Evolutionary conservation across 2,113 vertebrate genomes (phyloP), one percentile per base, ranked within the genome.

Genomic region (Protomyctophum bolini): DNA sequence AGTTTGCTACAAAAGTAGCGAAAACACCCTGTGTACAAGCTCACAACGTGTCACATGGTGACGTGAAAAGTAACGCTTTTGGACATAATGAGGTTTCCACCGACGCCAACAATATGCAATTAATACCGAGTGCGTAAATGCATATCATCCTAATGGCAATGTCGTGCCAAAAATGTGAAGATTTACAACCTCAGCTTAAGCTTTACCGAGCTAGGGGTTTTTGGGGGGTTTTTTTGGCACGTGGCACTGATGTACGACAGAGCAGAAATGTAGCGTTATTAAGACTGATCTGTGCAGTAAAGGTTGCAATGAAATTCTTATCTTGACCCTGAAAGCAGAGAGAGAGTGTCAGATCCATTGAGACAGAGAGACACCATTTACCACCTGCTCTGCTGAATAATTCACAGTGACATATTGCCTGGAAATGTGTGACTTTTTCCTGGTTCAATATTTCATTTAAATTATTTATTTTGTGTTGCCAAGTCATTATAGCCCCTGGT

Each of bases 371-470:
- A 77, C 76, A 77, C 69, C 51, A 77, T 85, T 87, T 83, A 82
- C 85, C 80, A 80, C 70, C 83, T 83, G 81, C 80, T 81, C 70
- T 73, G 10, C 54, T 89, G 71, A 83, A 90, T 92, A 79, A 91
- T 90, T 89, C 81, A 91, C 78, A 67, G 2, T 48, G 66, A 88
- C 82, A 88, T 79, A 77, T 83, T 85, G 79, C 75, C 61, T 74
- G 64, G 21, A 81, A 87, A 85, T 78, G 15, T 86, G 54, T 71
- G 77, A 72, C 67, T 51, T 66, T 72, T 68, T 67, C 52, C 67
- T 11, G n/a, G 15, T 52, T 91, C 58, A 91, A 91, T 91, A 88
- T 92, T 89, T 88, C 8, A 88, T 89, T 75, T 73, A 21, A 21
- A 21, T 41, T 41, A 90, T 88, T 83, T 89, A 90, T 87, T 83